Evolutionary conservation across 2,797 vertebrate species (phyloP).

Genomic region (Sebastes elongatus): DNA sequence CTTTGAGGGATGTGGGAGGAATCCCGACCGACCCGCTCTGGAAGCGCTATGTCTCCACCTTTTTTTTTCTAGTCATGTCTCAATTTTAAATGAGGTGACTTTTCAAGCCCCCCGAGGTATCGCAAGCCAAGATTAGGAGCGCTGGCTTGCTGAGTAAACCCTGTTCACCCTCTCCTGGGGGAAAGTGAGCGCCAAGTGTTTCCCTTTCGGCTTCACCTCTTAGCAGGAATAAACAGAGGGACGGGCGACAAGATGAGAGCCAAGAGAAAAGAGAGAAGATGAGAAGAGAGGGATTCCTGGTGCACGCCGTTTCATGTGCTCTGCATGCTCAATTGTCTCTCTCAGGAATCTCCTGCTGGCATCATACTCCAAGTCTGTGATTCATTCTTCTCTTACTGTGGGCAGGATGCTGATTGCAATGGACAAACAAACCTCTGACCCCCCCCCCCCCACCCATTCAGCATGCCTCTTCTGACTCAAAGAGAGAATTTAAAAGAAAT

Average conservation of each 20-base stretch:
- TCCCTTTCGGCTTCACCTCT: conserved; percentile 39
- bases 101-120: conserved; percentile 46
- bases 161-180: conserved; percentile 4
- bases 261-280: conserved; percentile 18
- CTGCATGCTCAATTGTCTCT: conserved; percentile 36
- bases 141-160: conserved; percentile 44
- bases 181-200: conserved; percentile 20
- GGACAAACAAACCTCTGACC: conserved; percentile 14
- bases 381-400: conserved; percentile 29
- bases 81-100: conserved; percentile 73
- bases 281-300: conserved; percentile 6
- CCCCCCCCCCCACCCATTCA: too few relatives aligned
- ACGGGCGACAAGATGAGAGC: conserved; percentile 14
- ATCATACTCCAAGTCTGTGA: conserved; percentile 32
- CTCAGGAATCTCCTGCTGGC: conserved; percentile 49
- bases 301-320: conserved; percentile 20
- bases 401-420: conserved; percentile 28
- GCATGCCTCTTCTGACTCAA: neutral
- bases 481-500: neutral
- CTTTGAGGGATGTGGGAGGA: conserved; percentile 66
- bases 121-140: conserved; percentile 52
- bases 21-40: conserved; percentile 56
- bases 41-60: conserved; percentile 50
- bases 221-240: conserved; percentile 10
- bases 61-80: conserved; percentile 54